Percentiles rank a stretch among this genome's conserved stretches.
Conservation (phyloP, 2,113 vertebrate species). For the Trogon melanurus region DNA sequence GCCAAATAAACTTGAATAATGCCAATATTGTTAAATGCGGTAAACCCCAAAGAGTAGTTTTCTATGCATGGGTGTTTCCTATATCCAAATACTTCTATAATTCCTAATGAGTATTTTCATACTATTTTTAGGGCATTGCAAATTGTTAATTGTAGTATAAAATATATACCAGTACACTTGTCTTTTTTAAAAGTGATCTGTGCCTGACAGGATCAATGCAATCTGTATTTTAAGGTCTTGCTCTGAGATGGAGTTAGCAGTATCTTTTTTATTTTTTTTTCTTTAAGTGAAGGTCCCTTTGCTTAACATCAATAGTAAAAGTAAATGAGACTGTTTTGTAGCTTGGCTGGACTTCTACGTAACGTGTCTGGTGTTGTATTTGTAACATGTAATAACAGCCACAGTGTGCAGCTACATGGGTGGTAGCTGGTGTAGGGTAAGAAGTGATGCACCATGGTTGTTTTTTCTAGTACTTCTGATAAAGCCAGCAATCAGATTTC, state of each 20-base stretch:
- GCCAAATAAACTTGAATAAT: background rate
- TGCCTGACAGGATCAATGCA: background rate
- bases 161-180: background rate
- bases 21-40: background rate
- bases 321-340: background rate
- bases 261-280: background rate
- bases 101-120: conserved; percentile 20
- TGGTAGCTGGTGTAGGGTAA: background rate
- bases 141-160: background rate
- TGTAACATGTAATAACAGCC: background rate
- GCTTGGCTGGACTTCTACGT: background rate
- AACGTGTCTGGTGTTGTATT: background rate
- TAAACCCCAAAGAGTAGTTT: background rate
- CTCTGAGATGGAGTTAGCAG: background rate
- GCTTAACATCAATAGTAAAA: background rate
- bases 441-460: background rate
- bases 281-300: background rate
- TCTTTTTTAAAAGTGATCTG: background rate
- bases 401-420: background rate
- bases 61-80: background rate
- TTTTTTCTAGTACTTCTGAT: background rate
- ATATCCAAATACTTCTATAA: background rate
- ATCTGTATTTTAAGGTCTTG: background rate
- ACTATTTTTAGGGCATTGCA: background rate
- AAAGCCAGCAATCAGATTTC: background rate